Base-by-base conservation (phyloP, 2,113 vertebrate genomes). In the Catharus minimus region DNA sequence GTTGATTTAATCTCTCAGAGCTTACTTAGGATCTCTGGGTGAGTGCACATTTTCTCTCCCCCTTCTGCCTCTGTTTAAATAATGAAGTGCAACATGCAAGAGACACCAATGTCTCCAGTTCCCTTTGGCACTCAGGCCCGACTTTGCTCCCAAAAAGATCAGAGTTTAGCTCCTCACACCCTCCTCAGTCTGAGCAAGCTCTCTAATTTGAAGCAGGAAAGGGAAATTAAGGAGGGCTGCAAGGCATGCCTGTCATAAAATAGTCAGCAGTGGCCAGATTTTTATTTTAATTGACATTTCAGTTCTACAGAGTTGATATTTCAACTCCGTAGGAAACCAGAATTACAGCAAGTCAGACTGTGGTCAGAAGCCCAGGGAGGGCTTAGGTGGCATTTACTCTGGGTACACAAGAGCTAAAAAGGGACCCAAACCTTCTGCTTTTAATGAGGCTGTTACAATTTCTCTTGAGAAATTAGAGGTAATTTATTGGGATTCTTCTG, bases 221-320 rank as follows among this genome's bases (percentile, higher is more conserved):
- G 3, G 28, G 32, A 92, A 88, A 75, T 26, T 39, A 62, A 68
- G 20, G n/a, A 82, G 13, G 18, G 5, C 15, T 69, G 60, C 15
- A 85, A n/a, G 27, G 58, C 39, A 73, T 38, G 11, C 27, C n/a
- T 79, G 32, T 36, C 41, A 58, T 82, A 85, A 56, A 91, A 62
- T 16, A 55, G 62, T n/a, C 55, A 38, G 20, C 15, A 50, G 62
- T 18, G 43, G 30, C 11, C 58, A 76, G 28, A 71, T 58, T 90
- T 85, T 77, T 84, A 84, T 50, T 91, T 82, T 79, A 79, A 85
- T 69, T 66, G 60, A 73, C 47, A 55, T 83, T 88, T 91, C 47
- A 61, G 4, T 64, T 81, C 60, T 26, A 44, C 15, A 56, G 44
- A 93, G 72, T 19, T 81, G 77, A 32, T 90, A 74, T 72, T 83